phyloP scores from a whole-genome alignment of 2,113 vertebrate genomes.

The Solea senegalensis region DNA sequence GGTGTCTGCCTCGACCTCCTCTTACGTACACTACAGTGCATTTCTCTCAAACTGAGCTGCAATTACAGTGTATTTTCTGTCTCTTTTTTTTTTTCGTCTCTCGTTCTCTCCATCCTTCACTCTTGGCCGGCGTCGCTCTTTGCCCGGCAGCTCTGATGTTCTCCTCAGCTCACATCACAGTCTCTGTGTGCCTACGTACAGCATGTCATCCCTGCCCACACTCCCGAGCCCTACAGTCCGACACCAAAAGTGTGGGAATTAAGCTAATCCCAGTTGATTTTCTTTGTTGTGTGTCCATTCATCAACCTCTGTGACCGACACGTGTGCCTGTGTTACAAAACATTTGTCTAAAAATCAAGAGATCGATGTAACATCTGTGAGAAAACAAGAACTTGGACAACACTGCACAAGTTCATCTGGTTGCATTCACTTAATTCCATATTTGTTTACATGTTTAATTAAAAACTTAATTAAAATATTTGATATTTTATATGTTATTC shows the following conservation, averaged over 20 bases:
- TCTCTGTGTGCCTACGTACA: constrained; percentile 36
- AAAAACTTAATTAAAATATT: too few relatives aligned
- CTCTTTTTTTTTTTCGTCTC: not conserved
- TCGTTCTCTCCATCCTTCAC: constrained; percentile 11
- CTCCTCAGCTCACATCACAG: constrained; percentile 40
- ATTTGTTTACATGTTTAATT: too few relatives aligned
- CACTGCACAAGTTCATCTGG: too few relatives aligned
- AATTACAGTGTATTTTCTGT: constrained; percentile 7
- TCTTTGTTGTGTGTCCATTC: not conserved
- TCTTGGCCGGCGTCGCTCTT: constrained; percentile 18
- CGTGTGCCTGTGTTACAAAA: too few relatives aligned
- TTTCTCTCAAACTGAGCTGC: constrained; percentile 3
- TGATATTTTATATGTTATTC: too few relatives aligned
- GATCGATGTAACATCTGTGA: too few relatives aligned
- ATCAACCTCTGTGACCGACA: too few relatives aligned
- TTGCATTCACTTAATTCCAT: too few relatives aligned
- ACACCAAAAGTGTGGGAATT: not conserved
- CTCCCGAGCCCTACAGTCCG: constrained; percentile 3
- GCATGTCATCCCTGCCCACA: constrained; percentile 29
- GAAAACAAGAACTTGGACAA: too few relatives aligned
- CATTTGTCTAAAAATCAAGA: too few relatives aligned
- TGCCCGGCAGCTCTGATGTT: constrained; percentile 27
- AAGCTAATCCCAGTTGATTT: not conserved
- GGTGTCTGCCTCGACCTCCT: constrained; percentile 29
- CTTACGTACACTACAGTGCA: constrained; percentile 2